phyloP scores from a whole-genome alignment of 2,113 vertebrate species.

The Tricholaema leucomelas region DNA sequence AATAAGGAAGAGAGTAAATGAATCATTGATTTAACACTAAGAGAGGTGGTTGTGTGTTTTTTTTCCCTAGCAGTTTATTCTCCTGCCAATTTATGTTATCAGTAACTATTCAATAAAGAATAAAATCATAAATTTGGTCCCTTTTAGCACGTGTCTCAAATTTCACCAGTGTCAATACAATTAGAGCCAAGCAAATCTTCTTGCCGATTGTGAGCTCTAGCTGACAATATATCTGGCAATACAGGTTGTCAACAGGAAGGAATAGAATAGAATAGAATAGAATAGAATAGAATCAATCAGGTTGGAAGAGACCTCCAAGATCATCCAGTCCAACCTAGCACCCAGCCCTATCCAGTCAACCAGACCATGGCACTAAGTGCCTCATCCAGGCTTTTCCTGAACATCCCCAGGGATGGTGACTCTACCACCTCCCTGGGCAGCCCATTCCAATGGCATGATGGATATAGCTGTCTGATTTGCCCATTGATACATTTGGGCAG shows the following conservation, averaged over 20 bases:
- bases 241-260: background rate
- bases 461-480: background rate
- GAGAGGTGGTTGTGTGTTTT: background rate
- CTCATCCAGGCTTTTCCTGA: too few relatives aligned
- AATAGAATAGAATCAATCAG: too few relatives aligned
- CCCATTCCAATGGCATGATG: too few relatives aligned
- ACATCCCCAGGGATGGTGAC: too few relatives aligned
- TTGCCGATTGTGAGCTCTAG: background rate
- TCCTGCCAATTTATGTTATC: conserved; percentile 14
- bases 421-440: too few relatives aligned
- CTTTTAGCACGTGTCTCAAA: background rate
- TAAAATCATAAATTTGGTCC: conserved; percentile 26
- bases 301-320: too few relatives aligned
- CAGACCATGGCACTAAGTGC: too few relatives aligned
- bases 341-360: too few relatives aligned
- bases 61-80: background rate
- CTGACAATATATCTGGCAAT: background rate
- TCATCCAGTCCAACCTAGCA: too few relatives aligned
- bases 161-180: background rate
- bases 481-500: background rate
- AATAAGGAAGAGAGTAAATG: conserved; percentile 50
- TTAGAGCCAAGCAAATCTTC: background rate
- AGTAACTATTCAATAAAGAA: conserved; percentile 46
- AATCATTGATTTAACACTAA: conserved; percentile 66
- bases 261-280: too few relatives aligned